Evolutionary conservation across 1,140 invertebrate genomes (phyloP), one percentile per base, ranked within the genome.

Genomic region (Apis cerana): DNA sequence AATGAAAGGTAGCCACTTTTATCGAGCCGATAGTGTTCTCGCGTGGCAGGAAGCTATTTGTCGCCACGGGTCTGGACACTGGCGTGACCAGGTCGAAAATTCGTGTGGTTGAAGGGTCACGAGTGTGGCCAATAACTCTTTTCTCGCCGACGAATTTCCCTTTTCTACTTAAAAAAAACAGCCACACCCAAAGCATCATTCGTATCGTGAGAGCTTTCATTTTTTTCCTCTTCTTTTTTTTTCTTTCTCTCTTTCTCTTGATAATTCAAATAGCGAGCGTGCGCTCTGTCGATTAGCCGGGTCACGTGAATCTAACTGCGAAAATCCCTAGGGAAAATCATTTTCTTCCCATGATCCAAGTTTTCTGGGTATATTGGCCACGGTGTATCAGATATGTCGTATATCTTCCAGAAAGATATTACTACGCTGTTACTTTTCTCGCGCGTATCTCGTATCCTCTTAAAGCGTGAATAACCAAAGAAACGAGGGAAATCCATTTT

Each of bases 391-490:
- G 56, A 11, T 12, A n/a, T 9, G 58, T 62, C 43, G 58, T 75
- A 62, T 62, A 75, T 75, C 58, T 75, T 75, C 58, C 21, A 27
- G 43, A 61, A 27, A 59, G 72, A 75, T 75, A 62, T 62, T 75
- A 75, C 43, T 75, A 75, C 43, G n/a, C 15, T 62, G 43, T 75
- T 75, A 50, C 43, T n/a, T 75, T 5, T n/a, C 15, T 48, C n/a
- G 43, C 58, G 17, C n/a, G 13, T 48, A 75, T 21, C 21, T 4
- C 12, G 72, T 61, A 58, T 75, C 33, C 64, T 50, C 33, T 2
- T 27, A 52, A n/a, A 71, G 17, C 17, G 69, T 52, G 27, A 19
- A 19, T 11, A 54, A 4, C 15, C 33, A 43, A 19, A 54, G 5
- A 8, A 54, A 27, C 21, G 8, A 17, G 13, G 13, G 12, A n/a